Base-by-base conservation (phyloP, 2,113 vertebrate genomes). In the Tragelaphus strepsiceros region DNA sequence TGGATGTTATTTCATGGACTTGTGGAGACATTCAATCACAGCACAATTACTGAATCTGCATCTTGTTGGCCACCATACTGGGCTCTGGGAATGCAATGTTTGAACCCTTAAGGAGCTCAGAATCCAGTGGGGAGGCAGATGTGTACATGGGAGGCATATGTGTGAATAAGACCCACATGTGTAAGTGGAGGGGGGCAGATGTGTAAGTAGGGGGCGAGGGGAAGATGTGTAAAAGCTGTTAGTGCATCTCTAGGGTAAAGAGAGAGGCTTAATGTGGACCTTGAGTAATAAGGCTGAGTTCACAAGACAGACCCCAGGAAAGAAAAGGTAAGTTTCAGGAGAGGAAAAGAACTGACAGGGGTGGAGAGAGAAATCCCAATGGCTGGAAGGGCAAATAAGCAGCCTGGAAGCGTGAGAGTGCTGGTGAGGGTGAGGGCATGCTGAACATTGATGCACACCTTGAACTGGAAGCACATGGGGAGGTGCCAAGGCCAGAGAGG, bases 401-500 rank as follows among this genome's bases (percentile, higher is more conserved):
- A 90, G 74, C 43, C 19, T 3, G 77, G 39, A 78, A 7, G 4
- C 7, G 14, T 43, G n/a, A 43, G 24, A 4, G 17, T 21, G 5
- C n/a, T 3, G 71, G 14, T 16, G 58, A 74, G 16, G 6, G 4
- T 87, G 92, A 86, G 61, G 32, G 49, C 1, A 12, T 4, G 12
- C 59, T 10, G 1, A 26, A 28, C 1, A 4, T 4, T 13, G 16
- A 56, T 6, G 28, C 30, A 2, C 8, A 24, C 16, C n/a, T 78
- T 17, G 35, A 81, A 35, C 10, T 24, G 16, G 46, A 19, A 49
- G 32, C 4, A 1, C 0, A 0, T 53, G 78, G 43, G 35, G 11
- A 58, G 32, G 28, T 32, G 8, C 8, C 22, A 8, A 13, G 64
- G 78, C 26, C 90, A 56, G 56, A 7, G 67, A 53, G n/a, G 46